Percentiles rank a stretch among this genome's conserved stretches.
phyloP scores from a whole-genome alignment of 2,888 invertebrate species.

The Trissolcus japonicus region DNA sequence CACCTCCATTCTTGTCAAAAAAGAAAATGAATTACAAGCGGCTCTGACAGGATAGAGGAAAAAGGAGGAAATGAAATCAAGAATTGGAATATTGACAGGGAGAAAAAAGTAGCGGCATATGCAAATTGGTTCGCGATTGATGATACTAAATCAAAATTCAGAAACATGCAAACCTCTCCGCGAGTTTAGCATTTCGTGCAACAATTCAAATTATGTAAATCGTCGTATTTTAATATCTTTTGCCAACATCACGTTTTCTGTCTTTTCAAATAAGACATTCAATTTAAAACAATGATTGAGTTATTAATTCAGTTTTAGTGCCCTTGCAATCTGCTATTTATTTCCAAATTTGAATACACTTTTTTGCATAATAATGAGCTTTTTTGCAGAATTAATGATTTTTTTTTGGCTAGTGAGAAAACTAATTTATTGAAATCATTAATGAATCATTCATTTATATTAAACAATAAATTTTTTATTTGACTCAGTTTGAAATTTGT shows the following conservation, averaged over 20 bases:
- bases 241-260: slow-evolving; percentile 15
- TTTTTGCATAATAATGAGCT: too few relatives aligned
- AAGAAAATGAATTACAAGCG: not conserved
- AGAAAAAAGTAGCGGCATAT: slow-evolving; percentile 15
- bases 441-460: too few relatives aligned
- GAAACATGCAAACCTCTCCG: slow-evolving; percentile 28
- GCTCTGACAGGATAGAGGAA: not conserved
- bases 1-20: slow-evolving; percentile 5
- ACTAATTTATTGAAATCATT: too few relatives aligned
- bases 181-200: slow-evolving; percentile 25
- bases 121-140: slow-evolving; percentile 34
- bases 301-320: slow-evolving; percentile 23
- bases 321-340: too few relatives aligned
- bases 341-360: too few relatives aligned
- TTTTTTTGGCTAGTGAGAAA: too few relatives aligned
- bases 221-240: slow-evolving; percentile 13
- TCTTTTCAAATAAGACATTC: slow-evolving; percentile 20
- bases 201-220: slow-evolving; percentile 42
- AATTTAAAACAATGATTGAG: slow-evolving; percentile 32
- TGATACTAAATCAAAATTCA: slow-evolving; percentile 36
- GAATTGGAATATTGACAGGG: slow-evolving; percentile 1
- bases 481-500: too few relatives aligned
- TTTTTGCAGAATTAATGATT: too few relatives aligned
- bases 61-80: not conserved
- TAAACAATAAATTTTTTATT: too few relatives aligned